Base-by-base conservation (phyloP, 2,888 invertebrate species). In the Archaeoteleia sp. region DNA sequence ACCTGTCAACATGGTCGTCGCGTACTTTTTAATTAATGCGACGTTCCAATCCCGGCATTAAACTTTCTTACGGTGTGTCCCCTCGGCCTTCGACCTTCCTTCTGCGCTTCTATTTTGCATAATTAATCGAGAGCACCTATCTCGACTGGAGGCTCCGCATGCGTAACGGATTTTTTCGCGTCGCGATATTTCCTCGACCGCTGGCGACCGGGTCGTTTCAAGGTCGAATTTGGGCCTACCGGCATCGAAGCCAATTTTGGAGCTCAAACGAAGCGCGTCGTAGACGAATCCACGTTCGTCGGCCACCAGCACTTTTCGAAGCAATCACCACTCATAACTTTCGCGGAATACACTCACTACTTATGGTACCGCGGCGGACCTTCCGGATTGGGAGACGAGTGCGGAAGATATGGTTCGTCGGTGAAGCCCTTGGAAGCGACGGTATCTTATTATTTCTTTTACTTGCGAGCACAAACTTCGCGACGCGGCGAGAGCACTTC, bases 11-110 rank as follows among this genome's bases (percentile, higher is more conserved):
- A 73, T 57, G 15, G 45, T 20, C 27, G 49, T 13, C 53, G 43
- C 54, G 69, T 76, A 45, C 54, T 70, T 77, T 78, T 74, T 72
- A 80, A 78, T 80, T 75, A 78, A 76, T 76, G 73, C 71, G 35
- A 23, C 58, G 37, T 51, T 51, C 32, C 51, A 43, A 42, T 61
- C 45, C 45, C 35, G 29, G 55, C 73, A 57, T 62, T 67, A 43
- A 54, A 62, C 40, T 60, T 61, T 49, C 53, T 51, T 20, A 37
- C 7, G 12, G 20, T 5, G 2, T 1, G 9, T 29, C 1, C 29
- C 12, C 37, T 37, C 42, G 45, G 39, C 51, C 30, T 30, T 39
- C 27, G 20, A 2, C 3, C 20, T 5, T 20, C 20, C 20, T 20
- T 5, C 20, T 5, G 20, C 20, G 5, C 20, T 20, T 20, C 3